Evolutionary conservation across 2,888 invertebrate species (phyloP).

Genomic region (Tetragnatha montana): DNA sequence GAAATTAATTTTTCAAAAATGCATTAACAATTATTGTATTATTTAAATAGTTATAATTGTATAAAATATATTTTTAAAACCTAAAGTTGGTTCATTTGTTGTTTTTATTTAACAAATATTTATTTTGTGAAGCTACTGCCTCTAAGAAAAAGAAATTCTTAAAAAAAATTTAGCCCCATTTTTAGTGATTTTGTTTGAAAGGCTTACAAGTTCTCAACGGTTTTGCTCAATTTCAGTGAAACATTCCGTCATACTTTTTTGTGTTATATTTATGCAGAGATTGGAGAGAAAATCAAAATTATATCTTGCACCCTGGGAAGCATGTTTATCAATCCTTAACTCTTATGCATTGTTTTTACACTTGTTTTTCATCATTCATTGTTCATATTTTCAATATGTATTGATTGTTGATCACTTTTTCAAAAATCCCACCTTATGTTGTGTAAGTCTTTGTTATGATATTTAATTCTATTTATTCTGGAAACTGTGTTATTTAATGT

Average conservation of each 20-base stretch:
- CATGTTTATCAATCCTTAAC: slow-evolving; percentile 54
- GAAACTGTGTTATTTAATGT: slow-evolving; percentile 70
- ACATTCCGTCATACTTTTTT: slow-evolving; percentile 31
- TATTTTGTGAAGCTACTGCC: too few relatives aligned
- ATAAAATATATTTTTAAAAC: too few relatives aligned
- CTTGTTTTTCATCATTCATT: slow-evolving; percentile 62
- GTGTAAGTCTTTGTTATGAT: slow-evolving; percentile 69
- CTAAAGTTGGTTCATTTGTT: too few relatives aligned
- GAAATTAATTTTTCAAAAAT: too few relatives aligned
- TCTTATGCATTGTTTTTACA: slow-evolving; percentile 43
- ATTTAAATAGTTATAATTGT: too few relatives aligned
- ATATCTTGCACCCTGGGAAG: not conserved
- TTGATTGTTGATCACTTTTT: slow-evolving; percentile 67
- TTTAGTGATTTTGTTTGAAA: not conserved
- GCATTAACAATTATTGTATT: too few relatives aligned
- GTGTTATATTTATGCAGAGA: not conserved
- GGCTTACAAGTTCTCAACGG: not conserved
- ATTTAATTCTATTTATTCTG: slow-evolving; percentile 72
- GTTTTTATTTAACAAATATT: too few relatives aligned
- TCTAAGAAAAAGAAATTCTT: too few relatives aligned
- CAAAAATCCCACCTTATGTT: slow-evolving; percentile 69
- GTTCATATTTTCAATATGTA: slow-evolving; percentile 66
- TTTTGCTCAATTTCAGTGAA: slow-evolving; percentile 10
- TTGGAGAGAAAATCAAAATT: not conserved
- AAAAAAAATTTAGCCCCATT: too few relatives aligned